These are phyloP conservation scores for Ditylenchus dipsaci DNA, from an alignment of 1,140 invertebrate species.

Conservation along the genomic window DNA sequence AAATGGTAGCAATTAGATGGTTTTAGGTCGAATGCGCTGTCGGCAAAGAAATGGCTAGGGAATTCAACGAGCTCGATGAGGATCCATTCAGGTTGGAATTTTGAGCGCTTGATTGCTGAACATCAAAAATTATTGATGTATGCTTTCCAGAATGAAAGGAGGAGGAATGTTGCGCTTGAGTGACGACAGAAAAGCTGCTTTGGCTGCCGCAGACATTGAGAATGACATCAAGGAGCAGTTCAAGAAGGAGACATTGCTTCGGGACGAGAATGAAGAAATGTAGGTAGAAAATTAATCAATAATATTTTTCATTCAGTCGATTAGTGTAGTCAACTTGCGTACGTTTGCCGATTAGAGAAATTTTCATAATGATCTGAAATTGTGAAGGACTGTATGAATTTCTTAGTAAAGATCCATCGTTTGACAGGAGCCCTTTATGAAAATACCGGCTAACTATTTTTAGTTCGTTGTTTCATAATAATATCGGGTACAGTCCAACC, in stretches of 20 bases:
- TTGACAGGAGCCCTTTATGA: too few species aligned
- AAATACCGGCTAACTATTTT: too few species aligned
- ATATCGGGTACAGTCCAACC: too few species aligned
- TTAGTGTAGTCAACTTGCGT: too few species aligned
- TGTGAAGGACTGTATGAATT: too few species aligned
- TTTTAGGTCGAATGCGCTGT: constrained; percentile 50
- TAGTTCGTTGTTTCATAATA: too few species aligned
- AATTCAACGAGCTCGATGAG: constrained; percentile 51
- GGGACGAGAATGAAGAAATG: constrained; percentile 57
- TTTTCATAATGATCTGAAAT: too few species aligned
- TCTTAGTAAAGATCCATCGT: too few species aligned
- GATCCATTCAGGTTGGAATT: constrained; percentile 36
- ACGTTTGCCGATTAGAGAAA: too few species aligned
- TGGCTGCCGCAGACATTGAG: constrained; percentile 52
- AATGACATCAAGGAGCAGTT: constrained; percentile 56
- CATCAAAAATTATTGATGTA: background rate
- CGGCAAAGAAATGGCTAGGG: constrained; percentile 48
- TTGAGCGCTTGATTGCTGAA: background rate
- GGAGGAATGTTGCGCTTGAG: constrained; percentile 46
- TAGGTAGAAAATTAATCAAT: constrained; percentile 10
- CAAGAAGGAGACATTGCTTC: constrained; percentile 52
- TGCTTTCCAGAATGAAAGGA: constrained; percentile 23
- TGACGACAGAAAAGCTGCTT: constrained; percentile 43
- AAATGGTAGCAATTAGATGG: too few species aligned
- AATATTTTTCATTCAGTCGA: too few species aligned